Evolutionary conservation across 1,140 invertebrate species (phyloP), one percentile per base, ranked within the genome.

Genomic region (Ephestia elutella): DNA sequence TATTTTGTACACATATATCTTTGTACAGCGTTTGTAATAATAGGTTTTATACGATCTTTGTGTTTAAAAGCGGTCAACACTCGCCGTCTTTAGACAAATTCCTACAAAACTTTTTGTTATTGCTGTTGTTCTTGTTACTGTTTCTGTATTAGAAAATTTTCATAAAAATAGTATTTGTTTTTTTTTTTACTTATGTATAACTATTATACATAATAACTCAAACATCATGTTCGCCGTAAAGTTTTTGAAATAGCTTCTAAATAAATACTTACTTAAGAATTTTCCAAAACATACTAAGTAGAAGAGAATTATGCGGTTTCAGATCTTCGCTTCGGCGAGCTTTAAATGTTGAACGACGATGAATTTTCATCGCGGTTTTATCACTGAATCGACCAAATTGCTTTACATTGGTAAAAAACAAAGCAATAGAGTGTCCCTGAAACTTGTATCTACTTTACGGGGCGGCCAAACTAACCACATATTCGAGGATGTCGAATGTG

Each of bases 361-460:
- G 38, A 44, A 44, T 44, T 44, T 44, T 44, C 38, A 44, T 44
- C n/a, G 38, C 30, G 5, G 38, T 44, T 44, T 44, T 44, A 44
- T 44, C 38, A 17, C n/a, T 44, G 5, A 44, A n/a, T 44, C 32
- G 38, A 44, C 13, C 15, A 15, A 44, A 44, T 10, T 44, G 7
- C 2, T 32, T 44, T 44, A 2, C 38, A 10, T 44, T 44, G 38
- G 15, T 15, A 44, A 9, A 2, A 35, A 4, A 17, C 38, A 15
- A 17, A 44, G 38, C 15, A 44, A 44, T 15, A 7, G 11, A 44
- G 7, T 44, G 7, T 25, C 21, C 21, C 38, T 15, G 11, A 32
- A 32, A 32, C 30, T 32, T 32, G 30, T 11, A 32, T 32, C 9
- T 44, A 17, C 10, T 15, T 44, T 15, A n/a, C 13, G 38, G 11